These are phyloP conservation scores for Heterotilapia buettikoferi DNA, from an alignment of 2,113 vertebrate species.

Conservation along the genomic window DNA sequence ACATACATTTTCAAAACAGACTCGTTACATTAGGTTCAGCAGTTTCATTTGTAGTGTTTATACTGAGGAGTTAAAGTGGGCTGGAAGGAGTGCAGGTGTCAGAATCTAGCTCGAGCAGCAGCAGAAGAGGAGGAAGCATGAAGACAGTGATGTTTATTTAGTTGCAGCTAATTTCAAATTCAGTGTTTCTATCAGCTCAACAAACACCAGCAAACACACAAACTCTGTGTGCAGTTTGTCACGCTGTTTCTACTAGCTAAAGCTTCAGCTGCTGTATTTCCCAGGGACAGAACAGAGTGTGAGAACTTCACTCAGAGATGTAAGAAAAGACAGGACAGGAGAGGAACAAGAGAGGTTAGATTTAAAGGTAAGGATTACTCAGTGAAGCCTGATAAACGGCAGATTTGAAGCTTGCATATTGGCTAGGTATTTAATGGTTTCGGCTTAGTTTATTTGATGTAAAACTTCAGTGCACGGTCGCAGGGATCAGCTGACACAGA, in stretches of 20 bases:
- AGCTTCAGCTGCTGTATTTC: not conserved
- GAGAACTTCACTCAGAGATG: not conserved
- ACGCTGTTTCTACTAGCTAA: not conserved
- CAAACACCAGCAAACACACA: not conserved
- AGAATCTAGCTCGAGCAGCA: not conserved
- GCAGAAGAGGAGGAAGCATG: not conserved
- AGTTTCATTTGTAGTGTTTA: not conserved
- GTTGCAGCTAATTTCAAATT: not conserved
- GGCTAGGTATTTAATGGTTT: not conserved
- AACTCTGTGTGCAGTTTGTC: not conserved
- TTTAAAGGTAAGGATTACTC: not conserved
- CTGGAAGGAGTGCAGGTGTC: not conserved
- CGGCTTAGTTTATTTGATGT: rapidly evolving
- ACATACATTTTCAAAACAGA: not conserved
- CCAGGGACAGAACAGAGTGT: not conserved
- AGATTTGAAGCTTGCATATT: not conserved
- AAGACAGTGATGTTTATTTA: not conserved
- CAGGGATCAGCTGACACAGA: too few relatives aligned
- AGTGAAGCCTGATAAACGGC: not conserved
- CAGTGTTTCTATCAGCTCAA: not conserved
- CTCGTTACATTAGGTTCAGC: not conserved
- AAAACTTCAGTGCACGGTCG: not conserved
- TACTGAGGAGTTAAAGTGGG: not conserved
- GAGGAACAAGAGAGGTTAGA: not conserved
- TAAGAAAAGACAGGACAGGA: not conserved